phyloP scores from a whole-genome alignment of 2,797 vertebrate species.

The Mormyrus proboscirostris region DNA sequence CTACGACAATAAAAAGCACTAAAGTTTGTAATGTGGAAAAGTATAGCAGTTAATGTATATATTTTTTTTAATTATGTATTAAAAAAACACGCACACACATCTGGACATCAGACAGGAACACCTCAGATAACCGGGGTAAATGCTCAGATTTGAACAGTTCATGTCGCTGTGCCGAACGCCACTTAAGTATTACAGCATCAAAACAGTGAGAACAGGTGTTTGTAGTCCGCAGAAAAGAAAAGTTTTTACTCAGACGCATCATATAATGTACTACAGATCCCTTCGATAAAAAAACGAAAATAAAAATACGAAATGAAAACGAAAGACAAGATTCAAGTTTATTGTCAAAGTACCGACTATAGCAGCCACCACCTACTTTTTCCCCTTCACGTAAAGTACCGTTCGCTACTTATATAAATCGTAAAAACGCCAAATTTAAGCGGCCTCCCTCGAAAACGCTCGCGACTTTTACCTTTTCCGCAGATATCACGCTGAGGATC shows the following conservation, averaged over 20 bases:
- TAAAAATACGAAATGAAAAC: not conserved
- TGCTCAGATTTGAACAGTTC: not conserved
- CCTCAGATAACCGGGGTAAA: not conserved
- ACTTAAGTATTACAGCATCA: slow-evolving; percentile 4
- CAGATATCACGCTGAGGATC: slow-evolving; percentile 22
- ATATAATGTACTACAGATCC: not conserved
- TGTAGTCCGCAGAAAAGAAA: not conserved
- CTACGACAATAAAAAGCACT: not conserved
- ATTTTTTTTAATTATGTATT: not conserved
- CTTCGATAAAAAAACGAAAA: not conserved
- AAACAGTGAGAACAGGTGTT: slow-evolving; percentile 24
- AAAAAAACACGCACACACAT: not conserved
- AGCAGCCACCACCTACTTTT: slow-evolving; percentile 23
- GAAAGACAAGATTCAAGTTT: slow-evolving; percentile 25
- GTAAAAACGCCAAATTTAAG: not conserved
- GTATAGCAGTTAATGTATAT: not conserved
- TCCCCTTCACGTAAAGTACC: slow-evolving; percentile 32
- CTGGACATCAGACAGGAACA: not conserved
- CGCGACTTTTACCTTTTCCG: slow-evolving; percentile 33
- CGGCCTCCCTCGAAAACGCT: not conserved
- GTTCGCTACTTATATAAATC: slow-evolving; percentile 21
- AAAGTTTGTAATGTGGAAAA: not conserved
- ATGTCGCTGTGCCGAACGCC: not conserved
- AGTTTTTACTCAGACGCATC: slow-evolving; percentile 7
- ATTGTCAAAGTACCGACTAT: slow-evolving; percentile 19